Conservation (phyloP, 1,140 invertebrate genomes). For the Drosophila carrolli region DNA sequence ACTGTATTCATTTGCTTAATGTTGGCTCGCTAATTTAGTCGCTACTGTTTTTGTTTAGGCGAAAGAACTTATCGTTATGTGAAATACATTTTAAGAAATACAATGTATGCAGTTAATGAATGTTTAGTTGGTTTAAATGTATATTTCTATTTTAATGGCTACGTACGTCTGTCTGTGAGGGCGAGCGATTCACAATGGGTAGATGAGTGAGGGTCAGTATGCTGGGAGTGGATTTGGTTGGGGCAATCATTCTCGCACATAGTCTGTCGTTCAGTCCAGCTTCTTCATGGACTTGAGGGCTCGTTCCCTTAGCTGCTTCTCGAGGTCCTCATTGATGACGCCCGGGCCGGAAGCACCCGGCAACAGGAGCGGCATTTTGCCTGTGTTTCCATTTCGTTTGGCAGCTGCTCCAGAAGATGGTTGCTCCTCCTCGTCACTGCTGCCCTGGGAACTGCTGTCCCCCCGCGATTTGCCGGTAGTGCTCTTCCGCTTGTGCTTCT, state of each 20-base stretch:
- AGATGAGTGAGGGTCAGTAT: slow-evolving; percentile 10
- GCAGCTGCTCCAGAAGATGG: slow-evolving; percentile 71
- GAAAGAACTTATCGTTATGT: slow-evolving; percentile 70
- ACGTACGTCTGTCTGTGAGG: slow-evolving; percentile 56
- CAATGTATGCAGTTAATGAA: slow-evolving; percentile 59
- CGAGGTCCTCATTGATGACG: slow-evolving; percentile 90
- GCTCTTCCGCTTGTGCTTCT: slow-evolving; percentile 87
- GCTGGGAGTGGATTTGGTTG: slow-evolving; percentile 3
- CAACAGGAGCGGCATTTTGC: slow-evolving; percentile 85
- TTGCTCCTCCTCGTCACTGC: slow-evolving; percentile 85
- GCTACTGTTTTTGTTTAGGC: slow-evolving; percentile 43
- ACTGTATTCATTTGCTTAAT: slow-evolving; percentile 57
- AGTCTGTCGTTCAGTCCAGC: slow-evolving; percentile 68
- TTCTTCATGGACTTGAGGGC: slow-evolving; percentile 90
- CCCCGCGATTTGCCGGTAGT: slow-evolving; percentile 85
- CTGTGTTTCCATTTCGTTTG: slow-evolving; percentile 61
- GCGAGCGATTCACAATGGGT: slow-evolving; percentile 11
- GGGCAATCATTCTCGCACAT: slow-evolving; percentile 26
- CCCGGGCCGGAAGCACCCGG: slow-evolving; percentile 86
- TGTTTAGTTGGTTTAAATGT: slow-evolving; percentile 69
- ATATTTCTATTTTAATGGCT: slow-evolving; percentile 64
- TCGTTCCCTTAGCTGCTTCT: slow-evolving; percentile 94
- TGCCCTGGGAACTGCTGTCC: slow-evolving; percentile 86
- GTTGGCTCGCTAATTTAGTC: slow-evolving; percentile 34
- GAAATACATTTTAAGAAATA: slow-evolving; percentile 77